Percentiles rank a stretch among this genome's conserved stretches.
Evolutionary conservation across 2,797 vertebrate species (phyloP).

Genomic region (Lagodon rhomboides): DNA sequence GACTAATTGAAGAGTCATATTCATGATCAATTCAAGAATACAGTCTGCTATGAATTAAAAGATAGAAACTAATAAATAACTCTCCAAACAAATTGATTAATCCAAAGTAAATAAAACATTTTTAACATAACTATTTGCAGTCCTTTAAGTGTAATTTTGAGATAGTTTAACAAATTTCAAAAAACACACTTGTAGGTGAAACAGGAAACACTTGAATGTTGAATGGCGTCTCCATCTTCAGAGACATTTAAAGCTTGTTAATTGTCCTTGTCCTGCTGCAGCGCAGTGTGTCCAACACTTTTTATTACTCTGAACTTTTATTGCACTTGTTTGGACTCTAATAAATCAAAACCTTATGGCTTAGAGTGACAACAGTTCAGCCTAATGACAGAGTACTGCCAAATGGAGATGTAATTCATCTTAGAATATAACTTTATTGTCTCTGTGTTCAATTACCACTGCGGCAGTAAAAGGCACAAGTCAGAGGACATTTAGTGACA

Average conservation of each 20-base stretch:
- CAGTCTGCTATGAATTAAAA: too few species aligned
- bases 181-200: neutral
- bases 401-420: constrained; percentile 56
- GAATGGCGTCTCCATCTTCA: neutral
- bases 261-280: neutral
- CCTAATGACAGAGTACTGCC: constrained; percentile 38
- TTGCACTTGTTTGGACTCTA: constrained; percentile 34
- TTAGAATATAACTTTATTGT: constrained; percentile 46
- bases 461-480: constrained; percentile 48
- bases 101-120: too few species aligned
- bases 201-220: neutral
- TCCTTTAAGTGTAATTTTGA: neutral
- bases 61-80: too few species aligned
- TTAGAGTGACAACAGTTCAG: constrained; percentile 21
- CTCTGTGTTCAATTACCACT: constrained; percentile 31
- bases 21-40: too few species aligned
- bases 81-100: too few species aligned
- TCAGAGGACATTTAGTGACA: constrained; percentile 61
- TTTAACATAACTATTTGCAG: neutral
- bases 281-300: constrained; percentile 30
- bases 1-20: too few species aligned
- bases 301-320: constrained; percentile 50
- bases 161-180: neutral
- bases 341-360: constrained; percentile 53
- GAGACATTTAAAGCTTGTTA: constrained; percentile 11